These are phyloP conservation scores for Clanis bilineata DNA, from an alignment of 2,888 invertebrate genomes.

Conservation along the genomic window DNA sequence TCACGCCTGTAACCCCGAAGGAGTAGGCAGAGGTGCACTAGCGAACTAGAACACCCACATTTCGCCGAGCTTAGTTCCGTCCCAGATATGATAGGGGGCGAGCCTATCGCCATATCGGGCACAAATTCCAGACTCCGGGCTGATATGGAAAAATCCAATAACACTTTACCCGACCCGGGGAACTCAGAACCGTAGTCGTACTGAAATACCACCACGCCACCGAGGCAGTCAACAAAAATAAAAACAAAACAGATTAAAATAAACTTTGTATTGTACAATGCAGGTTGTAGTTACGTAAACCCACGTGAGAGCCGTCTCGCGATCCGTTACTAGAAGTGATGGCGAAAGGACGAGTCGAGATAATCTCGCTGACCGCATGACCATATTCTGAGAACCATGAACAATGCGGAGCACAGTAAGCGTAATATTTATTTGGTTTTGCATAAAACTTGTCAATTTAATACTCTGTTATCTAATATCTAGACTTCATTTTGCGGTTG, in stretches of 20 bases:
- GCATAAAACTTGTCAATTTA: background rate
- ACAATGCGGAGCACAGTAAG: slow-evolving; percentile 3
- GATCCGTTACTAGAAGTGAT: slow-evolving; percentile 19
- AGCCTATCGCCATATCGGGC: no score
- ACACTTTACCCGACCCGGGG: no score
- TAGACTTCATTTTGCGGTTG: no score
- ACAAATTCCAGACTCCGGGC: no score
- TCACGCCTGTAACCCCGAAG: no score
- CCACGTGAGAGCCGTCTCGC: slow-evolving; percentile 29
- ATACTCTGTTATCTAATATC: background rate
- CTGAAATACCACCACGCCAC: background rate
- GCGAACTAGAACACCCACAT: no score
- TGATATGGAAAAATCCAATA: no score
- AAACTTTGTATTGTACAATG: slow-evolving; percentile 43
- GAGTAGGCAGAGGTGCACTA: no score
- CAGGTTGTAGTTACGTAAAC: slow-evolving; percentile 45
- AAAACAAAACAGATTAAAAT: background rate
- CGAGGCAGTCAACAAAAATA: background rate
- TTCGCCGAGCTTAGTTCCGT: no score
- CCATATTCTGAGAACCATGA: slow-evolving; percentile 25
- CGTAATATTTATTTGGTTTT: background rate
- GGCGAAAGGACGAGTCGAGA: slow-evolving; percentile 32
- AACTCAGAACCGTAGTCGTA: no score
- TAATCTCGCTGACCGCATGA: slow-evolving; percentile 25
- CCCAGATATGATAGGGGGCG: no score